These are phyloP conservation scores for Microplitis demolitor DNA, from an alignment of 1,140 invertebrate genomes.

Conservation along the genomic window DNA sequence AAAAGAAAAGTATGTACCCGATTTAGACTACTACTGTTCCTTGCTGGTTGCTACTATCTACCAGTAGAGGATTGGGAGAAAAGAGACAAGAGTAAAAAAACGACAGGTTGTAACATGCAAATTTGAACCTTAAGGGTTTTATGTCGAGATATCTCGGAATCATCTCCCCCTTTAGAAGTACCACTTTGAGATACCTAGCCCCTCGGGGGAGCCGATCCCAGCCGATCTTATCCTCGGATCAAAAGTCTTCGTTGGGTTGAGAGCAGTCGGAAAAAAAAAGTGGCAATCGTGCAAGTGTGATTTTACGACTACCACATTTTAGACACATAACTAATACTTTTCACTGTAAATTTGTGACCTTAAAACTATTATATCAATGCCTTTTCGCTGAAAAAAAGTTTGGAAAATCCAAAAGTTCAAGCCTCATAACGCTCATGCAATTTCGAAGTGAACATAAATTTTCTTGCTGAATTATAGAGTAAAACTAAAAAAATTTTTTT, in stretches of 20 bases:
- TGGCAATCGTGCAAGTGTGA: not conserved
- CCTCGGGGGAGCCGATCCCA: conserved; percentile 27
- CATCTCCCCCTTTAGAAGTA: conserved; percentile 44
- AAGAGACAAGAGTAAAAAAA: conserved; percentile 36
- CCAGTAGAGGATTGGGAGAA: not conserved
- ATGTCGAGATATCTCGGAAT: conserved; percentile 61
- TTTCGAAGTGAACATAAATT: no score
- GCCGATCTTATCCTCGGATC: conserved; percentile 34
- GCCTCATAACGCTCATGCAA: no score
- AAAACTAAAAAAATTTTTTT: no score
- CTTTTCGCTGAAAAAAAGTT: no score
- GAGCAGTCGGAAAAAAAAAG: conserved; percentile 4
- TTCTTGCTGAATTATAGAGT: no score
- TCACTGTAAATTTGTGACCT: no score
- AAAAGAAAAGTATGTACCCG: conserved; percentile 16
- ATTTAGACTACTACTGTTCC: no score
- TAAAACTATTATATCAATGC: no score
- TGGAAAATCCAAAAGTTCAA: no score
- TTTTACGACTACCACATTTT: not conserved
- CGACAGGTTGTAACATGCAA: conserved; percentile 59
- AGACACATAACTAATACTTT: no score
- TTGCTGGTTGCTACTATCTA: no score
- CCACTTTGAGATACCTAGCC: conserved; percentile 14
- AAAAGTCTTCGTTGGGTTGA: conserved; percentile 16
- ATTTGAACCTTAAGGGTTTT: conserved; percentile 62